phyloP scores from a whole-genome alignment of 2,797 vertebrate genomes.

The Pipistrellus pipistrellus region DNA sequence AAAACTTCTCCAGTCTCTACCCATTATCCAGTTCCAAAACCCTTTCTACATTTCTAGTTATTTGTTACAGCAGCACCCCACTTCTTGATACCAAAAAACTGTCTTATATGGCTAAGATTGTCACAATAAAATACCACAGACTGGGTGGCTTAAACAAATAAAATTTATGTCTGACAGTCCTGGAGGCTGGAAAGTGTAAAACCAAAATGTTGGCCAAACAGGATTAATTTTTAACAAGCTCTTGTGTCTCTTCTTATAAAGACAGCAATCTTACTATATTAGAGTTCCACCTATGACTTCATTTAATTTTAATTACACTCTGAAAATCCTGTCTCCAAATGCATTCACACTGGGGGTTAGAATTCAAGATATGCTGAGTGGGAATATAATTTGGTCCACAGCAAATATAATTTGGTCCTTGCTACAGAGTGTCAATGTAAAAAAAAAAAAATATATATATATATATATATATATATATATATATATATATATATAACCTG shows the following conservation, averaged over 20 bases:
- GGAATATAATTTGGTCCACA: background rate
- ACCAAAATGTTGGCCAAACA: background rate
- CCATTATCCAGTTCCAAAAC: background rate
- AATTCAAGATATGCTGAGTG: background rate
- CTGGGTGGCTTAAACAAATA: background rate
- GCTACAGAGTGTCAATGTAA: background rate
- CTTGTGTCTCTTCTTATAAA: background rate
- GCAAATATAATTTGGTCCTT: background rate
- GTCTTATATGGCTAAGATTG: background rate
- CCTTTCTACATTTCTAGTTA: background rate
- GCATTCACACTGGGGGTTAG: background rate
- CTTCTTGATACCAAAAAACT: background rate
- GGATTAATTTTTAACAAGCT: background rate
- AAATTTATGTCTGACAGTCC: background rate
- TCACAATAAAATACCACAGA: background rate
- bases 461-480: too few relatives aligned
- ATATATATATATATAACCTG: too few relatives aligned
- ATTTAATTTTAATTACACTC: constrained; percentile 11
- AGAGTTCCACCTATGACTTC: background rate
- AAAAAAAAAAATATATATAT: too few relatives aligned
- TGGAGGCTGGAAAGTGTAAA: background rate
- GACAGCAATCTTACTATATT: background rate
- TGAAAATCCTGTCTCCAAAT: background rate
- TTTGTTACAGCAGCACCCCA: background rate
- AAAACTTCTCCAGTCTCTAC: background rate